Evolutionary conservation across 2,797 vertebrate species (phyloP).

Genomic region (Molossus molossus): DNA sequence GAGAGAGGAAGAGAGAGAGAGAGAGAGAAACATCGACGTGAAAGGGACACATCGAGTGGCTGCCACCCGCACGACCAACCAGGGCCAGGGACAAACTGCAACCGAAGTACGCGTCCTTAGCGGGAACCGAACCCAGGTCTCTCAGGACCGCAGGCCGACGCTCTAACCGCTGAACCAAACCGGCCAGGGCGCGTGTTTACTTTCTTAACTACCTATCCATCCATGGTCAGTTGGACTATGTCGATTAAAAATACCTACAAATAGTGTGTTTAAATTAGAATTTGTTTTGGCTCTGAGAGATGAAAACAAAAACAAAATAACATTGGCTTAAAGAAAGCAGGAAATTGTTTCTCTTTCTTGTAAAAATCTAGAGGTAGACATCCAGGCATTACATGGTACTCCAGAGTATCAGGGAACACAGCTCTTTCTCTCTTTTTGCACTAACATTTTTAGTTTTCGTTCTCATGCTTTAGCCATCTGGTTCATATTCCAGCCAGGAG

Average conservation of each 20-base stretch:
- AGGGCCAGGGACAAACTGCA: no score
- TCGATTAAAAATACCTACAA: constrained; percentile 30
- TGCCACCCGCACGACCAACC: no score
- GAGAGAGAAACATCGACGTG: no score
- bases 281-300: constrained; percentile 34
- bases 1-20: no score
- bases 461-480: constrained; percentile 17
- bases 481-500: not conserved
- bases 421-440: not conserved
- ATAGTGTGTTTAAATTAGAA: constrained; percentile 22
- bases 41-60: no score
- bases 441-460: not conserved
- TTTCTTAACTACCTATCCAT: constrained; percentile 2
- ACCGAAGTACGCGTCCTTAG: no score
- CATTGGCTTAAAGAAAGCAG: constrained; percentile 53
- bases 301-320: constrained; percentile 55
- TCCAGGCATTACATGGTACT: not conserved
- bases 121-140: no score
- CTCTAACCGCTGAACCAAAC: no score
- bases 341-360: not conserved
- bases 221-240: not conserved
- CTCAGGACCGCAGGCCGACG: no score
- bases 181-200: no score
- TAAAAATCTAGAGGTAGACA: not conserved
- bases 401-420: not conserved